Evolutionary conservation across 2,888 invertebrate genomes (phyloP), one percentile per base, ranked within the genome.

Genomic region (Xanthostigma xanthostigma): DNA sequence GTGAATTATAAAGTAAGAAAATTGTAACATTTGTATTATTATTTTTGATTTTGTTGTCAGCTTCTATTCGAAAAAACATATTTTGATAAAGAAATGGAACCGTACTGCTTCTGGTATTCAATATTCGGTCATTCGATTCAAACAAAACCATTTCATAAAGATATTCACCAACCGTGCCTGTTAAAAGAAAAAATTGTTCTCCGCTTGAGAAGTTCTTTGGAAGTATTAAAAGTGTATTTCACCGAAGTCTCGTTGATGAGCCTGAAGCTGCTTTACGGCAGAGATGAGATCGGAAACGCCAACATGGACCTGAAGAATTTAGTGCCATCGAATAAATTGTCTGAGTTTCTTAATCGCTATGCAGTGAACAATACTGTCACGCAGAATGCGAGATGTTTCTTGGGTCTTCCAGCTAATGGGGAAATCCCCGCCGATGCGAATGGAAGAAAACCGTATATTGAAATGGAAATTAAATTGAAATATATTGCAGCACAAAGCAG

Each of bases 271-370:
- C 70, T 69, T 51, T 62, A 61, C 8, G 59, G 57, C 1, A 67
- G 70, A 10, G 58, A 46, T 6, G 64, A 70, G 47, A 58, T 74
- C 8, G 74, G 72, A 64, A 57, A 56, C 60, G 58, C 56, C 4
- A 57, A 73, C 56, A 60, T 76, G 57, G 72, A 76, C 53, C 66
- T 76, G 1, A 67, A 70, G 14, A 68, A 74, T 41, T 57, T 76
- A 14, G 60, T 76, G 1, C 68, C 72, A 0, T 67, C 69, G 1
- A 68, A 70, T 8, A 64, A 65, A 54, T 53, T 67, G 0, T 46
- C 63, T 1, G 60, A 65, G 34, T 74, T 73, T 53, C 14, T 69
- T 3, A 58, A 60, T 3, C 63, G 58, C 27, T 69, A 70, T 54
- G 68, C 68, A 53, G 52, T 52, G 0, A 63, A 63, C 0, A 60